Percentiles rank a stretch among this genome's conserved stretches.
Conservation (phyloP, 2,797 vertebrate genomes). For the Schizopygopsis malacanthus region DNA sequence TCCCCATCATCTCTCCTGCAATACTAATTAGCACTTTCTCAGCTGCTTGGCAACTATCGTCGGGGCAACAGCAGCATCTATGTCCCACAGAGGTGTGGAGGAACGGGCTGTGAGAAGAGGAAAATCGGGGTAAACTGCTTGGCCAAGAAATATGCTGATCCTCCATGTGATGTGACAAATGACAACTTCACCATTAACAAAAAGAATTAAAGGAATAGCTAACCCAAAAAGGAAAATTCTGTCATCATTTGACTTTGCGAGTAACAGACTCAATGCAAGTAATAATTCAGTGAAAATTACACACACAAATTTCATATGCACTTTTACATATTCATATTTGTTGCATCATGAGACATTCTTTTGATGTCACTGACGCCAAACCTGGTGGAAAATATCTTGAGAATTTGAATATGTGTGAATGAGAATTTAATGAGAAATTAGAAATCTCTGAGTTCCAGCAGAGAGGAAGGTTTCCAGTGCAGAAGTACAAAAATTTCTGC, state of each 20-base stretch:
- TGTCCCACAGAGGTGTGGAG: constrained; percentile 40
- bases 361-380: neutral
- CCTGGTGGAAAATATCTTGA: neutral
- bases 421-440: neutral
- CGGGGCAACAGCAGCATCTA: constrained; percentile 69
- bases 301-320: neutral
- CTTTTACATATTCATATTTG: neutral
- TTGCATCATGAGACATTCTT: neutral
- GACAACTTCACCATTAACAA: neutral
- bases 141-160: neutral
- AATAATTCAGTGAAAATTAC: neutral
- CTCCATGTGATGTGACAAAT: neutral
- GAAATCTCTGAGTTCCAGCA: neutral
- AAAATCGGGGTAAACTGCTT: too few relatives aligned
- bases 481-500: too few relatives aligned
- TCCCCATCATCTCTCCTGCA: constrained; percentile 53
- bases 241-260: neutral
- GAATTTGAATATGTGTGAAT: neutral
- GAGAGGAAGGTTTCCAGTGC: neutral
- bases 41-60: constrained; percentile 73
- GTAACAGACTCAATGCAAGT: neutral
- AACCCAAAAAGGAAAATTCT: too few relatives aligned
- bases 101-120: too few relatives aligned
- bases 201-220: neutral
- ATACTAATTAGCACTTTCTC: constrained; percentile 66